Evolutionary conservation across 2,113 vertebrate species (phyloP).

Genomic region (Anas platyrhynchos): DNA sequence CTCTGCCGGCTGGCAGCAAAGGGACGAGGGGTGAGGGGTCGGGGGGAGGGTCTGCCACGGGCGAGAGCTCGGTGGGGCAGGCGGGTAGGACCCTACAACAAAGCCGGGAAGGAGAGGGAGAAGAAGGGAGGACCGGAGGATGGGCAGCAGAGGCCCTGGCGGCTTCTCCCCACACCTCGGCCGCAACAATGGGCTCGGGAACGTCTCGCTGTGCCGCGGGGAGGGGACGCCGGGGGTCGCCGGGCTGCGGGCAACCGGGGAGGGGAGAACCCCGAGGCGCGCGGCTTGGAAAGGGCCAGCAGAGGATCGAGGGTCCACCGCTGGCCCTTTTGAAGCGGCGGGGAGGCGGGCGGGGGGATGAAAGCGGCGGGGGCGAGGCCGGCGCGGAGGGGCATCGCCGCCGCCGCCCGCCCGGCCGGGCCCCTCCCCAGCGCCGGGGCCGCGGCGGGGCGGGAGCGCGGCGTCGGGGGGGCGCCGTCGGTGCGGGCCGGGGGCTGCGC

Average conservation of each 20-base stretch:
- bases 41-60: not conserved
- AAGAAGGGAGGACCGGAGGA: not conserved
- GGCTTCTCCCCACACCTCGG: not conserved
- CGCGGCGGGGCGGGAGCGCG: not conserved
- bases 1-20: not conserved
- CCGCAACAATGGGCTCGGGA: not conserved
- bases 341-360: not conserved
- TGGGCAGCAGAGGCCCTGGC: not conserved
- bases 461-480: not conserved
- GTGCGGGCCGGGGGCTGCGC: slow-evolving; percentile 4
- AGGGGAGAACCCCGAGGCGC: not conserved
- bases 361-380: not conserved
- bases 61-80: not conserved
- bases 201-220: not conserved
- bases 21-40: too few species aligned
- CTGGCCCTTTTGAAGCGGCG: slow-evolving; percentile 24
- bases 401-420: too few species aligned
- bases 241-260: not conserved
- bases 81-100: not conserved
- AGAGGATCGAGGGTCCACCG: not conserved
- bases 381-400: not conserved
- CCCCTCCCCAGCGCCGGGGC: too few species aligned
- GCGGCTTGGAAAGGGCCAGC: not conserved
- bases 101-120: not conserved
- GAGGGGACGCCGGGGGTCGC: not conserved